Evolutionary conservation across 2,888 invertebrate species (phyloP).

Genomic region (Baccha elongata): DNA sequence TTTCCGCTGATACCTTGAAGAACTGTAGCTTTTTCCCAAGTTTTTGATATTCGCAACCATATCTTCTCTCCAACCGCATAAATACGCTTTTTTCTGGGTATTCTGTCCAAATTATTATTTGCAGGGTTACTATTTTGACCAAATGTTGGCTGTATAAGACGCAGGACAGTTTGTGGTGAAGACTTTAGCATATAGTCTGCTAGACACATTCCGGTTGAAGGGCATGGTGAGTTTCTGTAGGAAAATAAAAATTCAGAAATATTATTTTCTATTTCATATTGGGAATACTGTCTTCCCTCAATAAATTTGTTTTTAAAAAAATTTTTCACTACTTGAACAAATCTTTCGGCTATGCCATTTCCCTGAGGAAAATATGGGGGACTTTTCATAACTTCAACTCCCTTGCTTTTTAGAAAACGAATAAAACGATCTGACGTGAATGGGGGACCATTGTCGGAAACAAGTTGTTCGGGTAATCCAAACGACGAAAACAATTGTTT

Average conservation of each 20-base stretch:
- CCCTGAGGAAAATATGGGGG: conserved; percentile 42
- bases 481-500: conserved; percentile 19
- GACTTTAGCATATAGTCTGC: not conserved
- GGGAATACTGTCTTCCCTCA: conserved; percentile 11
- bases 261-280: conserved; percentile 15
- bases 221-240: conserved; percentile 19
- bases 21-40: too few relatives aligned
- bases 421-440: conserved; percentile 13
- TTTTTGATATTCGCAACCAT: too few relatives aligned
- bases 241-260: conserved; percentile 26
- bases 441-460: conserved; percentile 29
- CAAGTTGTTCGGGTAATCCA: conserved; percentile 29
- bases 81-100: too few relatives aligned
- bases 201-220: conserved; percentile 27
- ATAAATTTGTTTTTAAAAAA: not conserved
- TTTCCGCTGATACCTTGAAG: too few relatives aligned
- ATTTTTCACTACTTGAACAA: conserved; percentile 23
- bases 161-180: conserved; percentile 13
- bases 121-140: too few relatives aligned
- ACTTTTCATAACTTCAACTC: conserved; percentile 25
- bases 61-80: too few relatives aligned
- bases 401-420: conserved; percentile 16
- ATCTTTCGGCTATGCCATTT: conserved; percentile 42
- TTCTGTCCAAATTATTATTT: too few relatives aligned
- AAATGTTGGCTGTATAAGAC: too few relatives aligned